Base-by-base conservation (phyloP, 2,113 vertebrate genomes). In the Oreocharis arfaki region DNA sequence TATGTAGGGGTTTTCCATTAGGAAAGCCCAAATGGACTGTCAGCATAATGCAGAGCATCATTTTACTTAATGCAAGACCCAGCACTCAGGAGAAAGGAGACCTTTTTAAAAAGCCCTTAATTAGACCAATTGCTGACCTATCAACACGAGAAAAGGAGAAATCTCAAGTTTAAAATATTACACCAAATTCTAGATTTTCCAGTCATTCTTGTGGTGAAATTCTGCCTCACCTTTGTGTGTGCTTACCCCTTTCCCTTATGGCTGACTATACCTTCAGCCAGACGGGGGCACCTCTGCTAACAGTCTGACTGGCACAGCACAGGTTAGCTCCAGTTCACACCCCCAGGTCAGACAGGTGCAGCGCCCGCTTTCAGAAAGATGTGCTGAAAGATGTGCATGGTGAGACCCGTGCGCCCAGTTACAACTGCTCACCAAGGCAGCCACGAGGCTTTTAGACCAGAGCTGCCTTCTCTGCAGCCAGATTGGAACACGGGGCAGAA, bases 271-370 rank as follows among this genome's bases (percentile, higher is more conserved):
- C 9, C 24, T 73, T 60, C 39, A 59, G 52, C 19, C 22, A 55
- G 69, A 50, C 19, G 15, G 17, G 32, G 30, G 53, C 32, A 70
- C 3, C 56, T 80, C 37, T 42, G 24, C 60, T 27, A 28, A 26
- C 1, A 42, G 16, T 33, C 33, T 69, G 60, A 68, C 28, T 8
- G 44, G 32, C 28, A 44, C 13, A 42, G 55, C 61, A 69, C 10
- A 47, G 60, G 9, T 23, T 16, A 46, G 16, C 30, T 85, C 18
- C 32, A 28, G 12, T 16, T 73, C 28, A 65, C 59, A 61, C 67
- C 1, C 2, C 4, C 33, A 3, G 4, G 5, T 32, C n/a, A 46
- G 1, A 10, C 3, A 35, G 39, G 4, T 9, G 47, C 1, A 23
- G 27, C 2, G 9, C 6, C 52, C 30, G 41, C 52, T 61, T 68